phyloP scores from a whole-genome alignment of 2,888 invertebrate species.

The Athalia circularis region DNA sequence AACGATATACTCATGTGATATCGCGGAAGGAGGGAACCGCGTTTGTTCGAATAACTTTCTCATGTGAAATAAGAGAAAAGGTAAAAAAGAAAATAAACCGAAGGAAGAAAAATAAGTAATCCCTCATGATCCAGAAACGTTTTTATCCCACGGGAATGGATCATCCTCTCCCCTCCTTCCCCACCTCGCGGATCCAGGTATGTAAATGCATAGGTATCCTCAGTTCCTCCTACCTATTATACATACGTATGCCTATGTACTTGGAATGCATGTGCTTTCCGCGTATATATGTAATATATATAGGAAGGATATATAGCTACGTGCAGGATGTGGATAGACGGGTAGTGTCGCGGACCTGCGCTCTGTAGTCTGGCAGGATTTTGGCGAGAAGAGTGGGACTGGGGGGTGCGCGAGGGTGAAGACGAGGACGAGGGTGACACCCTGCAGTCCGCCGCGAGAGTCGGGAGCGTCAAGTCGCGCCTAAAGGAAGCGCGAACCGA shows the following conservation, averaged over 20 bases:
- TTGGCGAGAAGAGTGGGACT: conserved; percentile 53
- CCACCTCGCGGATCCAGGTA: too few relatives aligned
- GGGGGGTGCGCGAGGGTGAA: conserved; percentile 52
- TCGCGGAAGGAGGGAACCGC: too few relatives aligned
- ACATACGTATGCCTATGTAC: neutral
- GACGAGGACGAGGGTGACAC: conserved; percentile 71
- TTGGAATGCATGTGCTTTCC: neutral
- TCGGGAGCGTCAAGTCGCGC: conserved; percentile 53
- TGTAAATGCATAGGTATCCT: too few relatives aligned
- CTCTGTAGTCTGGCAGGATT: conserved; percentile 52
- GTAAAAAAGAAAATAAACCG: too few relatives aligned
- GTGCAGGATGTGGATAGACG: conserved; percentile 32
- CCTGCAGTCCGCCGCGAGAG: conserved; percentile 73
- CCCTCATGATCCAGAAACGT: too few relatives aligned
- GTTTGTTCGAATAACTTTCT: too few relatives aligned
- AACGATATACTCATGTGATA: too few relatives aligned
- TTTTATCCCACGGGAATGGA: too few relatives aligned
- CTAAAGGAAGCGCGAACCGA: neutral
- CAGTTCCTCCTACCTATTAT: neutral
- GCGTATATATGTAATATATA: neutral
- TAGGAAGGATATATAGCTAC: neutral
- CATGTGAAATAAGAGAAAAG: too few relatives aligned
- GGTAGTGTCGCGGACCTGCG: conserved; percentile 49
- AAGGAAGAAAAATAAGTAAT: too few relatives aligned
- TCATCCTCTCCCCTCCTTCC: too few relatives aligned